Evolutionary conservation across 2,797 vertebrate species (phyloP), one percentile per base, ranked within the genome.

Genomic region (Poeciliopsis presidionis): DNA sequence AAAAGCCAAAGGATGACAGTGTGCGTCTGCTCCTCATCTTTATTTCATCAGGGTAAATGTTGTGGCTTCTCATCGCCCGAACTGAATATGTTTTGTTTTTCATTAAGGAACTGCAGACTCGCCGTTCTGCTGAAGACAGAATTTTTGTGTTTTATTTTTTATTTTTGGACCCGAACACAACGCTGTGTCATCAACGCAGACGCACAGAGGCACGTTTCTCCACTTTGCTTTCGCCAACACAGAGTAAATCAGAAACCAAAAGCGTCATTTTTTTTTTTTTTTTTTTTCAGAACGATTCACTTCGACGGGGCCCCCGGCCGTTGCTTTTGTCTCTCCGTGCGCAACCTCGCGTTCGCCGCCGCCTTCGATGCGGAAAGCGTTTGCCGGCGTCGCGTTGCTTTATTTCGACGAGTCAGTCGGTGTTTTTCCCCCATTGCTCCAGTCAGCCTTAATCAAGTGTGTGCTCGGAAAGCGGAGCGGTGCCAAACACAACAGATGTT

Each of bases 11-110:
- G 63, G 45, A 85, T 79, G 87, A 88, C 87, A 82, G 86, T 80
- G 90, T 88, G 82, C 12, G 88, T 91, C 85, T 86, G 80, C 85
- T 84, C 11, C 81, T 92, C 90, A 90, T 94, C 90, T 92, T 94
- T 94, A 92, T 93, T 93, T 93, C 84, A 94, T 92, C 73, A 87
- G 87, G 63, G 85, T 89, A 89, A 91, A 93, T 92, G 88, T 85
- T 92, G 88, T 80, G 81, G 83, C 63, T 86, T 89, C 76, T 87
- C 70, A 82, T 88, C 75, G 77, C 83, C 91, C 86, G 72, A 82
- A 49, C 82, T 88, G 85, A 84, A 86, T 84, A 75, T 87, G 86
- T 92, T 30, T 94, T 91, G 89, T 83, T 89, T 90, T 88, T 86
- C 86, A 90, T 92, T 88, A 91, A 71, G 9, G 88, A 72, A 39